Percentiles rank a stretch among this genome's conserved stretches.
These are phyloP conservation scores for Volucella zonaria DNA, from an alignment of 2,888 invertebrate genomes.

Conservation along the genomic window DNA sequence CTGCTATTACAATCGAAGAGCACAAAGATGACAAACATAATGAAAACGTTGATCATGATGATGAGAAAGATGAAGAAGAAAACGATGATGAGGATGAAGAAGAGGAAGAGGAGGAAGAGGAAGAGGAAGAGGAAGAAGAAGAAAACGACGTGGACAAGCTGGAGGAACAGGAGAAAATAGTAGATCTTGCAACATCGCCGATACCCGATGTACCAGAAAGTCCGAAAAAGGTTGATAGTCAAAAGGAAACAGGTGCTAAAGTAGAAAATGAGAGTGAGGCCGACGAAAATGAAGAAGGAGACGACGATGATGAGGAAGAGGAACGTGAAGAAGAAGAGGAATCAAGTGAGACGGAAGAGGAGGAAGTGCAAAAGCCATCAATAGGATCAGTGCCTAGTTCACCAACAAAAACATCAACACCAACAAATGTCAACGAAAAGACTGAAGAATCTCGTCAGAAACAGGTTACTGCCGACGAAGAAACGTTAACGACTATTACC, in stretches of 20 bases:
- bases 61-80: conserved; percentile 29
- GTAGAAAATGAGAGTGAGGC: neutral
- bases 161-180: conserved; percentile 12
- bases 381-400: conserved; percentile 36
- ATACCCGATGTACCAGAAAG: conserved; percentile 20
- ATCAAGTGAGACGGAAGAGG: conserved; percentile 44
- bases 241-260: conserved; percentile 35
- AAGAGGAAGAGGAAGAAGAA: conserved; percentile 35
- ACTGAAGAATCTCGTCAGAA: conserved; percentile 74
- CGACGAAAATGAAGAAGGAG: conserved; percentile 45
- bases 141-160: conserved; percentile 34
- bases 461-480: conserved; percentile 36
- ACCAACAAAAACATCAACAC: conserved; percentile 56
- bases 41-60: conserved; percentile 5
- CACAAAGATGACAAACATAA: conserved; percentile 77
- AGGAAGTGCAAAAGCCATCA: conserved; percentile 1
- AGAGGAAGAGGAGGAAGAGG: conserved; percentile 41
- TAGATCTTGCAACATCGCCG: conserved; percentile 19
- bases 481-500: conserved; percentile 49
- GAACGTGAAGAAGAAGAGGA: conserved; percentile 46
- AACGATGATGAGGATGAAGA: conserved; percentile 29
- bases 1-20: conserved; percentile 74
- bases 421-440: conserved; percentile 75
- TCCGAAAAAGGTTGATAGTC: conserved; percentile 13
- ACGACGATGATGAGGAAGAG: conserved; percentile 31